These are phyloP conservation scores for Conistra vaccinii DNA, from an alignment of 2,888 invertebrate genomes.

Conservation along the genomic window DNA sequence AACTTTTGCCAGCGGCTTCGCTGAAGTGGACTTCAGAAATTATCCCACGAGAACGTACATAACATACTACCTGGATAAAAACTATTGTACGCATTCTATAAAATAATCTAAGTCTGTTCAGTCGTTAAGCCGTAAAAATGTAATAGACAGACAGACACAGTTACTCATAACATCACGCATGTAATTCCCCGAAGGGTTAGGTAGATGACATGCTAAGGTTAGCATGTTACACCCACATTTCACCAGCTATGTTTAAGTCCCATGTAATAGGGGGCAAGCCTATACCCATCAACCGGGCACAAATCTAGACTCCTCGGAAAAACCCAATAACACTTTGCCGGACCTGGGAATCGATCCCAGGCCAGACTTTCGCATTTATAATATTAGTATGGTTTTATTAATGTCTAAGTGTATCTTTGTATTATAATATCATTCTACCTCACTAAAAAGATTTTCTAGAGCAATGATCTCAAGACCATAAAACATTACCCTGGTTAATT, in stretches of 20 bases:
- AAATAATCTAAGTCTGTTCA: not conserved
- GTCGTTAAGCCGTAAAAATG: not conserved
- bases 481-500: conserved; percentile 10
- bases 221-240: not conserved
- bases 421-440: too few species aligned
- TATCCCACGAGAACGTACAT: not conserved
- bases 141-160: not conserved
- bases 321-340: not conserved
- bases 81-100: not conserved
- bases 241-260: not conserved
- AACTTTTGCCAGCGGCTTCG: not conserved
- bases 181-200: not conserved
- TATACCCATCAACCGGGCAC: not conserved
- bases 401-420: too few species aligned
- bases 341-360: not conserved
- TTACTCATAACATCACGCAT: not conserved
- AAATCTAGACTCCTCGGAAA: not conserved
- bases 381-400: not conserved
- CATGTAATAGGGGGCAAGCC: not conserved
- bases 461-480: not conserved
- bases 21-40: not conserved
- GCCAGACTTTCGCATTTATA: not conserved
- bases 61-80: not conserved
- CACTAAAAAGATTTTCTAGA: not conserved
- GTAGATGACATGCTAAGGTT: not conserved